Evolutionary conservation across 2,797 vertebrate species (phyloP), one percentile per base, ranked within the genome.

Genomic region (Falco concolor): DNA sequence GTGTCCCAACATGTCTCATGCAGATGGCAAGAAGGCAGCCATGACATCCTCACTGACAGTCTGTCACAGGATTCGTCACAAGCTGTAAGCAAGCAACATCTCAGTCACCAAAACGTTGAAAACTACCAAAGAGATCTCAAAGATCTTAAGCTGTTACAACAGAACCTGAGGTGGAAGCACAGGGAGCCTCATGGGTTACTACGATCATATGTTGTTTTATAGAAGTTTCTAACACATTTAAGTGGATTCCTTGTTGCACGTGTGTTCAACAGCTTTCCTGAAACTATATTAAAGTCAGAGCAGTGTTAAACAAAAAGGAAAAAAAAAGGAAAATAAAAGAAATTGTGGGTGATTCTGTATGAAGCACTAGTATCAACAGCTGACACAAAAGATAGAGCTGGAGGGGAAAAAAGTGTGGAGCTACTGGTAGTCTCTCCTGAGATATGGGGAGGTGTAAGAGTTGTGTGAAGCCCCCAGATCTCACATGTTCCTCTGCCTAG

Each of bases 51-150:
- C 50, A 47, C 45, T 45, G 36, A 67, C 12, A 49, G 36, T 69
- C 67, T 78, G 32, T 23, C 49, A 34, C 0, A 42, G 47, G 32
- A 74, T 12, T 83, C 47, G 54, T 72, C 12, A 53, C 19, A 50
- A 42, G 19, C 38, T 63, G 47, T 78, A 44, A 72, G 30, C 21
- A 79, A 60, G 44, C 4, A n/a, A 30, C 45, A 60, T 38, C 23
- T 89, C 52, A 77, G 52, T 88, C 81, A 95, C 8, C 36, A 73
- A 57, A 93, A 84, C 8, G 3, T 15, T 87, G 28, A 78, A 82
- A 91, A 59, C 47, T 30, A 70, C 12, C 20, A 61, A 59, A 84
- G 8, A 1, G 4, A 12, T 52, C 25, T 81, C 57, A 63, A 63
- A 38, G 36, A 49, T 59, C 32, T 69, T 49, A 16, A 86, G 15